Evolutionary conservation across 2,888 invertebrate species (phyloP), one percentile per base, ranked within the genome.

Genomic region (Aporophyla lueneburgensis): DNA sequence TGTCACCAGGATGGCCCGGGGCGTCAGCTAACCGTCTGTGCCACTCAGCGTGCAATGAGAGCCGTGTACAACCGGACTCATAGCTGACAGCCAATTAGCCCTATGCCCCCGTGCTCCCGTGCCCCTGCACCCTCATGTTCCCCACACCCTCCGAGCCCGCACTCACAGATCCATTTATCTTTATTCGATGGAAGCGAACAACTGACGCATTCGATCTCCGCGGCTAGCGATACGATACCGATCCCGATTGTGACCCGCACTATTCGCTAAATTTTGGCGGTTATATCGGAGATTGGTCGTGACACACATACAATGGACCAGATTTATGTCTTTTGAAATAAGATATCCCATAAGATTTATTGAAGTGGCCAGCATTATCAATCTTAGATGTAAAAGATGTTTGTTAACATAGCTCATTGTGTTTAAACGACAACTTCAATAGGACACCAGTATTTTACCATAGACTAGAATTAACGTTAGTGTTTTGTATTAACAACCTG

Each of bases 81-180:
- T 93, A 92, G 93, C 92, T 96, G 96, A 96, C 96, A 96, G 92
- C 95, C 96, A 96, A 96, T 96, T 96, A 96, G 93, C 93, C 93
- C 88, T 90, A 80, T 92, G 90, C 92, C 94, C 93, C 90, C 78
- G 85, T 83, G 85, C 66, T 84, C 81, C 72, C 89, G 85, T 89
- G 87, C 89, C 89, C 88, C 87, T 75, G 84, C 85, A 81, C 86
- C 84, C 89, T 87, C 88, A 84, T 86, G 84, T 84, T 87, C 83
- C 89, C 78, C 88, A 78, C 86, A 85, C 90, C 91, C 90, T 89
- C 89, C 90, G 86, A 90, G 89, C 92, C 93, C 92, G 91, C 91
- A 91, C 92, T 93, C 91, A 90, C 89, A 87, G 88, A 90, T 89
- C 93, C 93, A 95, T 96, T 93, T 94, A 95, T 96, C 95, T 95